phyloP scores from a whole-genome alignment of 2,113 vertebrate genomes.

The Peromyscus leucopus region DNA sequence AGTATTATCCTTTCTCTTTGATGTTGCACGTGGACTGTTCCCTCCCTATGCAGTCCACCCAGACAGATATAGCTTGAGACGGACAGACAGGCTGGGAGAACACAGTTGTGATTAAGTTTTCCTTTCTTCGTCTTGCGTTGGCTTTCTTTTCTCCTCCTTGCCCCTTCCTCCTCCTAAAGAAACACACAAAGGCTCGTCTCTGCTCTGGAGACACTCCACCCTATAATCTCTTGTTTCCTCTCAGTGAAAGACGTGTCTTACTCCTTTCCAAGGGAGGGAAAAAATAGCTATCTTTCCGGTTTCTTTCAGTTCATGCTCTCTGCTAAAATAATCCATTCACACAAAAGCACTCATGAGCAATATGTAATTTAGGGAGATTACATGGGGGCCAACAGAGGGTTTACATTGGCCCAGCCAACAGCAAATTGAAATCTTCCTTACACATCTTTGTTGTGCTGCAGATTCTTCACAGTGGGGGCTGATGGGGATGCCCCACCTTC shows the following conservation, averaged over 20 bases:
- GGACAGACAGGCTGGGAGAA: neutral
- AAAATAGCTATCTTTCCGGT: slow-evolving; percentile 63
- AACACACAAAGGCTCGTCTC: slow-evolving; percentile 33
- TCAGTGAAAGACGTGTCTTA: slow-evolving; percentile 71
- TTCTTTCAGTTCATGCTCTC: slow-evolving; percentile 54
- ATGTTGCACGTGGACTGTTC: neutral
- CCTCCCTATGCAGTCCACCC: neutral
- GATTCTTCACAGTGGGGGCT: neutral
- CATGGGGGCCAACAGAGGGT: neutral
- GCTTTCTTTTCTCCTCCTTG: neutral
- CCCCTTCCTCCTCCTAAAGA: slow-evolving; percentile 31
- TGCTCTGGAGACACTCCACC: slow-evolving; percentile 33
- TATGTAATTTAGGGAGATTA: slow-evolving; percentile 68
- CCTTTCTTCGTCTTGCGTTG: neutral
- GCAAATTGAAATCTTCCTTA: slow-evolving; percentile 24
- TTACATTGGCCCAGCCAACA: neutral
- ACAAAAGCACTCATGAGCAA: slow-evolving; percentile 56
- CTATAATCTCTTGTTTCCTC: slow-evolving; percentile 72
- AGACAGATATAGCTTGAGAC: neutral
- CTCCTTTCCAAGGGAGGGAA: slow-evolving; percentile 65
- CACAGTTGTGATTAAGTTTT: neutral
- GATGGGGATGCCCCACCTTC: neutral
- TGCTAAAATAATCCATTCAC: slow-evolving; percentile 78
- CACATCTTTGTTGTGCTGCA: neutral
- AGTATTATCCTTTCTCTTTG: neutral